phyloP scores from a whole-genome alignment of 2,888 invertebrate genomes.

The Ommatoiulus sabulosus region DNA sequence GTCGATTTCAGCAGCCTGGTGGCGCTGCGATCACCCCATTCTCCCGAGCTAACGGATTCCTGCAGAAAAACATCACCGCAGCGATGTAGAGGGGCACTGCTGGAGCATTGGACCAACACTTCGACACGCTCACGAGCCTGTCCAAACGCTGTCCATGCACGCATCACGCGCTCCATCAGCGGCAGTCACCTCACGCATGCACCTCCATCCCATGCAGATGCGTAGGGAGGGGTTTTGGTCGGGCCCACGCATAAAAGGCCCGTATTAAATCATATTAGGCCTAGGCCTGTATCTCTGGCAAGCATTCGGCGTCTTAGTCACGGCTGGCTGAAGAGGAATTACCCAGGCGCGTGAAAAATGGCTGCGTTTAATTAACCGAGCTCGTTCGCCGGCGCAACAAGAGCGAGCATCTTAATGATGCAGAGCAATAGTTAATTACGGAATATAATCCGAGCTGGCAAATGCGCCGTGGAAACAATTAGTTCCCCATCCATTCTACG shows the following conservation, averaged over 20 bases:
- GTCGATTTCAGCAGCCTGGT: too few species aligned
- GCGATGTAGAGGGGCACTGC: too few species aligned
- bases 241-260: neutral
- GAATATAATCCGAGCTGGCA: constrained; percentile 58
- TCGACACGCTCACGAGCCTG: too few species aligned
- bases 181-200: too few species aligned
- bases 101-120: too few species aligned
- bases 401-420: constrained; percentile 56
- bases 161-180: neutral
- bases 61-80: too few species aligned
- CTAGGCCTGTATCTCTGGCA: constrained; percentile 52
- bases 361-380: constrained; percentile 57
- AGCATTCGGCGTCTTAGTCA: constrained; percentile 56
- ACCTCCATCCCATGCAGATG: neutral
- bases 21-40: too few species aligned
- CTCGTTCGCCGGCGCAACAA: constrained; percentile 54
- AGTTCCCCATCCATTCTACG: constrained; percentile 57
- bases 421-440: constrained; percentile 58
- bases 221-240: neutral
- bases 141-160: too few species aligned
- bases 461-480: constrained; percentile 58
- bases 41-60: too few species aligned
- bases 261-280: constrained; percentile 34
- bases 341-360: constrained; percentile 57
- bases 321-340: constrained; percentile 57